Evolutionary conservation across 2,113 vertebrate genomes (phyloP).

Genomic region (Monopterus albus): DNA sequence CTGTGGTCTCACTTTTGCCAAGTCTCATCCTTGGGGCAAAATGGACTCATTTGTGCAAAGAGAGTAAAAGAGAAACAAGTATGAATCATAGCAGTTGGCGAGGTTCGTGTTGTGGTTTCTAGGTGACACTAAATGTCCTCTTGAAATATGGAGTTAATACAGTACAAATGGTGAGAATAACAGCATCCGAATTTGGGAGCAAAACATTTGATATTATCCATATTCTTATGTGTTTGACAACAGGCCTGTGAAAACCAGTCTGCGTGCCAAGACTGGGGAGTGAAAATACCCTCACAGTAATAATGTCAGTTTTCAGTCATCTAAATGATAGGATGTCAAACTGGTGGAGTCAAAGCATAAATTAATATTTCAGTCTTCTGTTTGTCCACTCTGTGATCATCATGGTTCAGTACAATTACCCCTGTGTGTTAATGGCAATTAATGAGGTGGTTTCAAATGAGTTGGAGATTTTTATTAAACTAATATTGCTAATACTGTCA

Average conservation of each 20-base stretch:
- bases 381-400: slow-evolving; percentile 2
- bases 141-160: neutral
- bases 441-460: slow-evolving; percentile 27
- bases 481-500: slow-evolving; percentile 61
- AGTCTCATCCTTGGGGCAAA: slow-evolving; percentile 57
- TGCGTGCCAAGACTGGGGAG: no score
- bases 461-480: slow-evolving; percentile 36
- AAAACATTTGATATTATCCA: neutral
- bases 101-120: slow-evolving; percentile 25
- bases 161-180: neutral
- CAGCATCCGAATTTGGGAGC: neutral
- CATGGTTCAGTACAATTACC: neutral
- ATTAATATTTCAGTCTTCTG: neutral
- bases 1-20: no score
- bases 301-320: no score
- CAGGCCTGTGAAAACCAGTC: neutral
- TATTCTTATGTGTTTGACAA: neutral
- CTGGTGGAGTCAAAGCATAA: no score
- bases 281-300: no score
- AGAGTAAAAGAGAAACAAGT: slow-evolving; percentile 24
- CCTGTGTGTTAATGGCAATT: slow-evolving; percentile 21
- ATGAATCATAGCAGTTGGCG: slow-evolving; percentile 41
- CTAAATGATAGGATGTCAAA: no score
- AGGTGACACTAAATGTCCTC: slow-evolving; percentile 6
- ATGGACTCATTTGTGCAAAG: slow-evolving; percentile 64